Conservation (phyloP, 2,797 vertebrate species). For the Glyptemys insculpta region DNA sequence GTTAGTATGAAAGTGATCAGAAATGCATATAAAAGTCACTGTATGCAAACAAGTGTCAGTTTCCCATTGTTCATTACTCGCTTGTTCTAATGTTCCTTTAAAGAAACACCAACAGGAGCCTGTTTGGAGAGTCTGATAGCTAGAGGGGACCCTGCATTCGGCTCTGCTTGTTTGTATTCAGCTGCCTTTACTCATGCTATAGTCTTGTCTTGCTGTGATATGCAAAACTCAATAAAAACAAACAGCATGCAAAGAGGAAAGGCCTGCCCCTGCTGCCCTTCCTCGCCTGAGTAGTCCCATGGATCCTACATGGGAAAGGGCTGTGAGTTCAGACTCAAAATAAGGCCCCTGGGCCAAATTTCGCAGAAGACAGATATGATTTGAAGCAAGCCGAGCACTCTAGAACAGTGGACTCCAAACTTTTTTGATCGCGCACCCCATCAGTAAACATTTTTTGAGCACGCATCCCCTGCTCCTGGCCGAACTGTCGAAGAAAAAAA, state of each 20-base stretch:
- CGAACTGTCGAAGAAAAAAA: no score
- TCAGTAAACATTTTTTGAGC: no score
- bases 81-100: neutral
- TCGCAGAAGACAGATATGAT: neutral
- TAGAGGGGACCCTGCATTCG: neutral
- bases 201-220: neutral
- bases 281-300: neutral
- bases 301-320: neutral
- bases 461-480: no score
- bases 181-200: neutral
- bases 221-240: neutral
- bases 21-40: neutral
- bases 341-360: neutral
- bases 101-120: neutral
- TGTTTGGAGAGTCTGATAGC: neutral
- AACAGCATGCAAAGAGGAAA: neutral
- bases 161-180: neutral
- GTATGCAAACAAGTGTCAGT: neutral
- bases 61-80: neutral
- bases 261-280: neutral
- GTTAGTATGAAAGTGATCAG: neutral
- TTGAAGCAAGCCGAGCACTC: neutral
- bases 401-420: neutral
- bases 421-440: no score
- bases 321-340: accelerated